Conservation (phyloP, 2,888 invertebrate species). For the Exocentrus adspersus region DNA sequence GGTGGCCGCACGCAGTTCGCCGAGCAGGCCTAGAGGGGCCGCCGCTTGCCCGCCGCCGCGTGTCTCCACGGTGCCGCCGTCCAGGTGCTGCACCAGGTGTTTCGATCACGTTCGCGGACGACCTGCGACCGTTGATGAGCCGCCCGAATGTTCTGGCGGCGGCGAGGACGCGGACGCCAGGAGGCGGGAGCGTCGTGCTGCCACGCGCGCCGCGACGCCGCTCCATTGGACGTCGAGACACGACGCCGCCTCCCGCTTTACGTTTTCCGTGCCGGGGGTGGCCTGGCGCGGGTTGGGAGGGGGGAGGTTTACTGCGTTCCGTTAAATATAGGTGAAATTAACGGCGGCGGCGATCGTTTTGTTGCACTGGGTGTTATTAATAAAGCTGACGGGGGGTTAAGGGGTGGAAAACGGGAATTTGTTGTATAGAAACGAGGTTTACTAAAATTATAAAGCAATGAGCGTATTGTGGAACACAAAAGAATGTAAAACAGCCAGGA, state of each 20-base stretch:
- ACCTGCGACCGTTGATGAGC: slow-evolving; percentile 57
- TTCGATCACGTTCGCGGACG: slow-evolving; percentile 40
- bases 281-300: background rate
- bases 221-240: slow-evolving; percentile 35
- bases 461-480: too few species aligned
- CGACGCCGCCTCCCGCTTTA: slow-evolving; percentile 5
- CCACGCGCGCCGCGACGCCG: slow-evolving; percentile 45
- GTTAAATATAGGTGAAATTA: too few species aligned
- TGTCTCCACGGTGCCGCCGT: slow-evolving; percentile 62
- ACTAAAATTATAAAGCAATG: too few species aligned
- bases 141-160: slow-evolving; percentile 62
- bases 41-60: slow-evolving; percentile 57
- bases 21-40: slow-evolving; percentile 71
- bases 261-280: slow-evolving; percentile 27
- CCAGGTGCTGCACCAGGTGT: slow-evolving; percentile 58
- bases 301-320: too few species aligned
- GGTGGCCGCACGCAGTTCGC: slow-evolving; percentile 75
- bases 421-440: too few species aligned
- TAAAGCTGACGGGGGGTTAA: too few species aligned
- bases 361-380: too few species aligned
- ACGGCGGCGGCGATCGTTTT: too few species aligned
- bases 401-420: too few species aligned
- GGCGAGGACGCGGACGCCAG: slow-evolving; percentile 52
- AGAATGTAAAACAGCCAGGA: too few species aligned
- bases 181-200: slow-evolving; percentile 56